These are phyloP conservation scores for Phenganax marumi DNA, from an alignment of 92 coral and sea anemone species.

Conservation along the genomic window DNA sequence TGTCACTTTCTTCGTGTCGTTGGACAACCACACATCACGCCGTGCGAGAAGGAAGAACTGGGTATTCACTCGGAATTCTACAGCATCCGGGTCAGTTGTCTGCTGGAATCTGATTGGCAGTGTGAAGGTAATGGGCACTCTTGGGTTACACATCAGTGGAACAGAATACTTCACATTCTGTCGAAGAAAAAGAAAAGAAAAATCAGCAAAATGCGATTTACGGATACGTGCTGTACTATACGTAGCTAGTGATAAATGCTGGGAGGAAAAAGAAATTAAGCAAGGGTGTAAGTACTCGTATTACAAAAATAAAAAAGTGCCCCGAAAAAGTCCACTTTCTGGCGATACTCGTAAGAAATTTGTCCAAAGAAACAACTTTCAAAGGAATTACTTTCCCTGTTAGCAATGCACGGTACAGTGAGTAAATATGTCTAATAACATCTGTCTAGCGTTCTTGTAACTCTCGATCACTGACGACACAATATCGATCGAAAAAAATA, in stretches of 20 bases:
- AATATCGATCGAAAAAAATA: too few relatives aligned
- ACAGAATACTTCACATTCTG: constrained; percentile 71
- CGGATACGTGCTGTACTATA: neutral
- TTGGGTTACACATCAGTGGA: constrained; percentile 78
- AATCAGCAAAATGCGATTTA: neutral
- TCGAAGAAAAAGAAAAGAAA: neutral
- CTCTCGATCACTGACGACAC: too few relatives aligned
- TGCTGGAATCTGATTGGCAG: constrained; percentile 98
- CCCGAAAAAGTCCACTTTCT: too few relatives aligned
- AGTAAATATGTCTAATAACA: too few relatives aligned
- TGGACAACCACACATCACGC: constrained; percentile 66
- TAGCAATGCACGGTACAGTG: too few relatives aligned
- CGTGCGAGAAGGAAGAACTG: constrained; percentile 77
- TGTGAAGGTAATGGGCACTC: constrained; percentile 81
- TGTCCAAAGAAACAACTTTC: too few relatives aligned
- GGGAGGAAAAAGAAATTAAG: too few relatives aligned
- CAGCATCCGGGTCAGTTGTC: constrained; percentile 94
- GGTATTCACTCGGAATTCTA: constrained; percentile 79
- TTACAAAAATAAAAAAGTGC: too few relatives aligned
- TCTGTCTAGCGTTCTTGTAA: too few relatives aligned
- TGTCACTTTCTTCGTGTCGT: constrained; percentile 43
- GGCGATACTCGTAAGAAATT: too few relatives aligned
- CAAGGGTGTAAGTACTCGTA: too few relatives aligned
- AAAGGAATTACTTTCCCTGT: too few relatives aligned
- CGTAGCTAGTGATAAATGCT: neutral